Conservation (phyloP, 2,113 vertebrate species). For the Nesoenas mayeri region DNA sequence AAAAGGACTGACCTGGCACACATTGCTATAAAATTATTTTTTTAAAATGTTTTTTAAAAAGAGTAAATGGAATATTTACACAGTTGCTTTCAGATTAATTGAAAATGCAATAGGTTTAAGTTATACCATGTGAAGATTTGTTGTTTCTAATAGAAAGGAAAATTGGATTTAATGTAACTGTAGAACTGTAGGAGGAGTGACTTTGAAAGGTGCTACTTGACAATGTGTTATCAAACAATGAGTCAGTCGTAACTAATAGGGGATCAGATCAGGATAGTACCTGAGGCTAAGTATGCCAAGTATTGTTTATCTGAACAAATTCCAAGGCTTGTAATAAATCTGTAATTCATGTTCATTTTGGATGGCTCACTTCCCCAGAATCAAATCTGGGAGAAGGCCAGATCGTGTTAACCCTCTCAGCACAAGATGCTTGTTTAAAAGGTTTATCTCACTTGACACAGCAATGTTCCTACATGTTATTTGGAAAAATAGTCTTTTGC, state of each 20-base stretch:
- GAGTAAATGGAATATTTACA: not conserved
- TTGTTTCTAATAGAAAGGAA: not conserved
- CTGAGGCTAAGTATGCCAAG: not conserved
- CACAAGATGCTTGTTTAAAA: not conserved
- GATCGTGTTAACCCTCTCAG: not conserved
- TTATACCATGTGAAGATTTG: not conserved
- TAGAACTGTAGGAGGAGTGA: not conserved
- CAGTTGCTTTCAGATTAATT: not conserved
- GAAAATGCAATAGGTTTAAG: not conserved
- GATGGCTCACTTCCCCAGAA: not conserved
- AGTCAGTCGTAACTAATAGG: not conserved
- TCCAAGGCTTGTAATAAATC: slow-evolving; percentile 17
- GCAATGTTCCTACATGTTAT: accelerated
- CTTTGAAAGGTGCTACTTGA: not conserved
- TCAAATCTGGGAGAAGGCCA: not conserved
- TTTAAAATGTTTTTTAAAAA: not conserved
- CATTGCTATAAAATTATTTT: not conserved
- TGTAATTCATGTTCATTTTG: not conserved
- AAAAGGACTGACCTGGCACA: not conserved
- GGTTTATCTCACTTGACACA: accelerated
- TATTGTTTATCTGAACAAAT: slow-evolving; percentile 30
- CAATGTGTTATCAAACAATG: not conserved
- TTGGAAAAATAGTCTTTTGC: not conserved
- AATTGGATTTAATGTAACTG: not conserved
- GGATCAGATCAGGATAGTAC: not conserved